A percentile compares a stretch with the other conserved stretches of the same genome.
Conservation (phyloP, 2,113 vertebrate genomes). For the Melanocharis versteri region DNA sequence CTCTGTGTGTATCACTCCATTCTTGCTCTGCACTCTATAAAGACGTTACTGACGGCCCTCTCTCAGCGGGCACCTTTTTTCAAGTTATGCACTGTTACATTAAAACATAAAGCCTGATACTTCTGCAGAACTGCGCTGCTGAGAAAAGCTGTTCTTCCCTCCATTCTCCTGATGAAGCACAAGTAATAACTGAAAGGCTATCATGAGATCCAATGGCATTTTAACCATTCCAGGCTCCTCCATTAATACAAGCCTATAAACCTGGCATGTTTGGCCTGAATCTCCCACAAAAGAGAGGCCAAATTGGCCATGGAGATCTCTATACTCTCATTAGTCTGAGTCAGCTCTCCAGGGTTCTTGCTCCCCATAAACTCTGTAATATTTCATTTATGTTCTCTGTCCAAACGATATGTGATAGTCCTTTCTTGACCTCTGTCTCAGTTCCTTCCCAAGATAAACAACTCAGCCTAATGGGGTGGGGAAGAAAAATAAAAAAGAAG, state of each 20-base stretch:
- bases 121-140: background rate
- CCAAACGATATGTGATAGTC: rapidly evolving
- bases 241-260: background rate
- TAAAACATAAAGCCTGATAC: background rate
- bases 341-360: background rate
- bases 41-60: background rate
- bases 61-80: background rate
- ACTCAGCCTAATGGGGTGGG: background rate
- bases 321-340: background rate
- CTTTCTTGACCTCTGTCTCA: background rate
- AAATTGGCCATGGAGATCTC: rapidly evolving
- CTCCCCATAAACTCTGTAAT: background rate
- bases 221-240: background rate
- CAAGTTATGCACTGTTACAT: background rate
- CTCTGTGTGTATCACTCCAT: rapidly evolving
- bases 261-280: background rate
- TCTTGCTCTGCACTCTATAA: background rate
- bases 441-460: background rate
- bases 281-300: background rate
- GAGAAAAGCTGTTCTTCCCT: background rate
- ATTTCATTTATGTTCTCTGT: background rate
- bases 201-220: background rate
- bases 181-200: background rate
- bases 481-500: background rate
- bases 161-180: background rate